These are phyloP conservation scores for Plutomurus gul DNA, from an alignment of 1,140 invertebrate species.

Conservation along the genomic window DNA sequence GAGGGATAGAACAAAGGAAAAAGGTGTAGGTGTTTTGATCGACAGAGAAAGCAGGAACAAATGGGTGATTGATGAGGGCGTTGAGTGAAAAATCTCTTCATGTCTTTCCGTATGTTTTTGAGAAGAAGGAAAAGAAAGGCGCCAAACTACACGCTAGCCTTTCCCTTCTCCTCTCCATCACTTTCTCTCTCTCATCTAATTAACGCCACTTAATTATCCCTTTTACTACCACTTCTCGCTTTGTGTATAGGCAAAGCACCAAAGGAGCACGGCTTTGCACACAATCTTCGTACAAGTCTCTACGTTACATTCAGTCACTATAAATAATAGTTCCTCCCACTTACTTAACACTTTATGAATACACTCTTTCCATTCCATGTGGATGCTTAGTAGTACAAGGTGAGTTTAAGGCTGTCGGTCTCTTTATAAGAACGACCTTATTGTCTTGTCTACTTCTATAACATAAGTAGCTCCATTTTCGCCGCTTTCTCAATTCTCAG, in stretches of 20 bases:
- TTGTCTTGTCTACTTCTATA: too few species aligned
- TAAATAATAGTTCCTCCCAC: too few species aligned
- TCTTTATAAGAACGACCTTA: too few species aligned
- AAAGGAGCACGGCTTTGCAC: not conserved
- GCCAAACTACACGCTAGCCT: constrained; percentile 14
- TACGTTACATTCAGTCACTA: not conserved
- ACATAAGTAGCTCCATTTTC: too few species aligned
- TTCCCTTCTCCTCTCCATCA: constrained; percentile 30
- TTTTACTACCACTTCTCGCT: too few species aligned
- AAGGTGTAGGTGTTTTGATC: constrained; percentile 47
- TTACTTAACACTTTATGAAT: too few species aligned
- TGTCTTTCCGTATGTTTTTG: not conserved
- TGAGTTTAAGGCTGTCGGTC: too few species aligned
- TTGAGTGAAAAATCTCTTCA: constrained; percentile 46
- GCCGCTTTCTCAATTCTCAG: too few species aligned
- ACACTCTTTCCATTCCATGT: too few species aligned
- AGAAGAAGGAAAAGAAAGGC: not conserved
- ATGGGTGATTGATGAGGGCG: constrained; percentile 52
- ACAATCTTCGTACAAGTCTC: not conserved
- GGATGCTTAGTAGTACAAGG: too few species aligned
- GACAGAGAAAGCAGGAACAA: constrained; percentile 50
- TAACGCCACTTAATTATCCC: constrained; percentile 54
- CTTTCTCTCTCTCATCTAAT: constrained; percentile 50
- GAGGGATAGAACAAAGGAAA: constrained; percentile 37
- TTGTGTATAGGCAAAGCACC: too few species aligned